These are phyloP conservation scores for Drosophila ercepeae DNA, from an alignment of 1,140 invertebrate genomes.

Conservation along the genomic window DNA sequence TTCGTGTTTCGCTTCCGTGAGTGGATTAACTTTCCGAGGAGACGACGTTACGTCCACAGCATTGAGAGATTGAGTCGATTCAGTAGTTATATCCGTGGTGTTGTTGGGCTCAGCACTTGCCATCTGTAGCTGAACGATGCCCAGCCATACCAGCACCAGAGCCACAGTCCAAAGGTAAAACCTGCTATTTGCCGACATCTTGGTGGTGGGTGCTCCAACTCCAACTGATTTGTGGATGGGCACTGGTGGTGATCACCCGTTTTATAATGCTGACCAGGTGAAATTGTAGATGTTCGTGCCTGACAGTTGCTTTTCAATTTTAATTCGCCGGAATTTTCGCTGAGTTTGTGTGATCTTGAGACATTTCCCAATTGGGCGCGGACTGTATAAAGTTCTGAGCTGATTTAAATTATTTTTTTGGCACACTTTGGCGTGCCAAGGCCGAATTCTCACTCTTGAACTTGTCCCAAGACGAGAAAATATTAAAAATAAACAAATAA, in stretches of 20 bases:
- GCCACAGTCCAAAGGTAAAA: conserved; percentile 20
- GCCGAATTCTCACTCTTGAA: conserved; percentile 67
- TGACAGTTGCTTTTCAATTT: conserved; percentile 62
- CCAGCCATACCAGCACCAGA: conserved; percentile 46
- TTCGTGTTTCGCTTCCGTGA: conserved; percentile 56
- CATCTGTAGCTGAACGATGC: conserved; percentile 31
- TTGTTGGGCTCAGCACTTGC: conserved; percentile 1
- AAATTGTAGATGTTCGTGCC: conserved; percentile 76
- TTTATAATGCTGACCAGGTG: conserved; percentile 75
- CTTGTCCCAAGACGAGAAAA: conserved; percentile 24
- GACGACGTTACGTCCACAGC: conserved; percentile 4
- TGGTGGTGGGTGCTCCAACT: conserved; percentile 29
- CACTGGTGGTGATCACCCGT: conserved; percentile 24
- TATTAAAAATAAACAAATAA: background rate
- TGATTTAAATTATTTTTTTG: conserved; percentile 44
- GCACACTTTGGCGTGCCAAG: conserved; percentile 57
- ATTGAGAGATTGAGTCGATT: background rate
- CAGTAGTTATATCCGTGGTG: background rate
- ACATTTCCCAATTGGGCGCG: conserved; percentile 62
- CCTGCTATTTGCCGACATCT: conserved; percentile 39
- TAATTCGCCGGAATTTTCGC: conserved; percentile 65
- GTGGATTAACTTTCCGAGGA: conserved; percentile 43
- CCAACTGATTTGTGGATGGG: conserved; percentile 47
- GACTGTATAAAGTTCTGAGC: conserved; percentile 23
- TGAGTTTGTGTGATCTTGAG: conserved; percentile 74